These are phyloP conservation scores for Palaemon carinicauda DNA, from an alignment of 1,140 invertebrate species.

Conservation along the genomic window DNA sequence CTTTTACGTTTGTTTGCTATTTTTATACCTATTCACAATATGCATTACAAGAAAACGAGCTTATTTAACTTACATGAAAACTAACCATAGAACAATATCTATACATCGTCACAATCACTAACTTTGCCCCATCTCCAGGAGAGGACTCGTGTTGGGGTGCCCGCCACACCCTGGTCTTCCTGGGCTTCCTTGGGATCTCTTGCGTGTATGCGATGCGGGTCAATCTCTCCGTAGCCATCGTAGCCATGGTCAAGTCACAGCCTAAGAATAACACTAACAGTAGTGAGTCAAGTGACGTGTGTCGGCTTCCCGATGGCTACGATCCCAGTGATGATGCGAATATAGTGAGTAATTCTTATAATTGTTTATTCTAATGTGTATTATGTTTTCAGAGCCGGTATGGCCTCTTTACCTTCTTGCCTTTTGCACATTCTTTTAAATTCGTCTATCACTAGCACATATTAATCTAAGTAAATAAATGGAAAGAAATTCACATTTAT, in stretches of 20 bases:
- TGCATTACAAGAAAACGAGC: no score
- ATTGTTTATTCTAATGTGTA: no score
- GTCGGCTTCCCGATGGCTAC: not conserved
- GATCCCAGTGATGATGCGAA: not conserved
- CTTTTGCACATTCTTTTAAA: no score
- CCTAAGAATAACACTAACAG: not conserved
- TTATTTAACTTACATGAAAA: no score
- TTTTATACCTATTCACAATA: no score
- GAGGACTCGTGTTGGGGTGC: conserved; percentile 18
- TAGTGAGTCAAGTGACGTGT: not conserved
- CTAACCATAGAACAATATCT: no score
- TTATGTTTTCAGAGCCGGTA: no score
- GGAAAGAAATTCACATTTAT: no score
- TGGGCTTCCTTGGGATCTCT: conserved; percentile 81
- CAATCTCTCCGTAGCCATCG: conserved; percentile 91
- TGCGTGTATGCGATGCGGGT: conserved; percentile 91
- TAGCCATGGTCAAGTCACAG: conserved; percentile 84
- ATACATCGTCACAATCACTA: not conserved
- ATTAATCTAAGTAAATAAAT: no score
- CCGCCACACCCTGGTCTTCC: conserved; percentile 78
- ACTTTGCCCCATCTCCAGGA: not conserved
- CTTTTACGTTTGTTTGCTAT: no score
- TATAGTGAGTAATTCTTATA: not conserved
- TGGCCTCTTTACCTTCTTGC: no score
- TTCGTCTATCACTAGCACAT: no score